Conservation (phyloP, 1,140 invertebrate species). For the Pachypeltis micranthus region DNA sequence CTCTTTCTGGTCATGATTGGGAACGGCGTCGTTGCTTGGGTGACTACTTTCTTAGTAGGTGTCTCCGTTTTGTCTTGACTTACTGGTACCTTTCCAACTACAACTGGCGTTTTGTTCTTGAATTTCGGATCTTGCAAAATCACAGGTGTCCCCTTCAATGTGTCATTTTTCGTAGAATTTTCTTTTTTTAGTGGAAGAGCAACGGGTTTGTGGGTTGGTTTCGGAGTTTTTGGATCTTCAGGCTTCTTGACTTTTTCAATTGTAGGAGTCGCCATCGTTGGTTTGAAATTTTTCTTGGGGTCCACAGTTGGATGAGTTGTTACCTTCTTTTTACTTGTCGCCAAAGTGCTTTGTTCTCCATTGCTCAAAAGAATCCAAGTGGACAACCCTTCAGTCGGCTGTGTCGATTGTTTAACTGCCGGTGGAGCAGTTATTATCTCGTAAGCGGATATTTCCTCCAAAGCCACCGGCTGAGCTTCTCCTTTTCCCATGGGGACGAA, state of each 20-base stretch:
- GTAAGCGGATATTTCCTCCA: constrained; percentile 32
- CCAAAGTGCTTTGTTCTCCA: constrained; percentile 14
- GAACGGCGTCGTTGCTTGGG: constrained; percentile 13
- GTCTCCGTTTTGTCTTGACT: constrained; percentile 19
- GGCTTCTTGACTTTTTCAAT: constrained; percentile 22
- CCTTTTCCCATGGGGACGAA: constrained; percentile 31
- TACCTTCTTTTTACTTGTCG: constrained; percentile 8
- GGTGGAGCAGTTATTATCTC: constrained; percentile 23
- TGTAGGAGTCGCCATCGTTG: constrained; percentile 6
- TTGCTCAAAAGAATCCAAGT: constrained; percentile 55
- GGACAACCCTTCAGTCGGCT: constrained; percentile 51
- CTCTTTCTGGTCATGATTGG: constrained; percentile 20
- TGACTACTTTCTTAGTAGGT: constrained; percentile 20
- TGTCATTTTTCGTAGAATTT: constrained; percentile 10
- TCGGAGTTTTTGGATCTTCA: constrained; percentile 11
- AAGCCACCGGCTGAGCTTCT: constrained; percentile 43
- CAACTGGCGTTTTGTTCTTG: constrained; percentile 29
- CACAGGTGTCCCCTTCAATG: constrained; percentile 11
- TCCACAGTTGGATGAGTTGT: constrained; percentile 5
- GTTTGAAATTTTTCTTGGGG: constrained; percentile 18
- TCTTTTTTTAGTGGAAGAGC: constrained; percentile 10
- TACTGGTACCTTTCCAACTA: constrained; percentile 29
- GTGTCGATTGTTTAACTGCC: constrained; percentile 41
- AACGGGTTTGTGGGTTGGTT: constrained; percentile 17
- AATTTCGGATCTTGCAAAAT: constrained; percentile 29